Evolutionary conservation across 2,797 vertebrate species (phyloP).

Genomic region (Paratrypauchen microcephalus): DNA sequence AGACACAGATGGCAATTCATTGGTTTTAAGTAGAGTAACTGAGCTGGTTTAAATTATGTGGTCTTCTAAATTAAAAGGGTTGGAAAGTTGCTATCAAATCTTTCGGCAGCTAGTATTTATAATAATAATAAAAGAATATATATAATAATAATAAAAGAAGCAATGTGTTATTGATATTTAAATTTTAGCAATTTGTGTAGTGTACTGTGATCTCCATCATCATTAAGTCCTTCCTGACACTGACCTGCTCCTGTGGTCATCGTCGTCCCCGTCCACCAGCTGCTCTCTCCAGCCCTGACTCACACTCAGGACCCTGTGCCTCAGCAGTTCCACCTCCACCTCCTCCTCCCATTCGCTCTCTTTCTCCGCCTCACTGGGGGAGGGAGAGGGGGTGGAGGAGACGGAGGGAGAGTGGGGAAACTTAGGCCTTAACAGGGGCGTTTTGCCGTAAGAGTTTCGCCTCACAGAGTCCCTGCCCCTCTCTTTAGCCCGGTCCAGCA

Average conservation of each 20-base stretch:
- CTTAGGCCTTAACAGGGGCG: neutral
- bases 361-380: constrained; percentile 52
- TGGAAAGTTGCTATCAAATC: no score
- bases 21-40: no score
- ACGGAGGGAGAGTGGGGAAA: constrained; percentile 35
- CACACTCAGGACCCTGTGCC: constrained; percentile 42
- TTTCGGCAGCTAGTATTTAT: no score
- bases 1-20: no score
- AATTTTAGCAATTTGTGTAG: neutral
- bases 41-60: no score
- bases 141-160: no score
- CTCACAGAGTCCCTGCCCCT: constrained; percentile 45
- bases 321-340: constrained; percentile 51
- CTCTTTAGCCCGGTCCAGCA: constrained; percentile 70
- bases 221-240: constrained; percentile 12
- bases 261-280: constrained; percentile 69
- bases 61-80: no score
- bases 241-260: constrained; percentile 66
- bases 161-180: no score
- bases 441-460: constrained; percentile 25
- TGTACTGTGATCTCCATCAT: neutral
- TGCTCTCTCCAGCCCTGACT: constrained; percentile 67
- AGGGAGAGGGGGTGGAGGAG: constrained; percentile 46
- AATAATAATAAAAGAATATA: no score
- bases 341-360: constrained; percentile 58